Evolutionary conservation across 1,140 invertebrate species (phyloP).

Genomic region (Tetragnatha versicolor): DNA sequence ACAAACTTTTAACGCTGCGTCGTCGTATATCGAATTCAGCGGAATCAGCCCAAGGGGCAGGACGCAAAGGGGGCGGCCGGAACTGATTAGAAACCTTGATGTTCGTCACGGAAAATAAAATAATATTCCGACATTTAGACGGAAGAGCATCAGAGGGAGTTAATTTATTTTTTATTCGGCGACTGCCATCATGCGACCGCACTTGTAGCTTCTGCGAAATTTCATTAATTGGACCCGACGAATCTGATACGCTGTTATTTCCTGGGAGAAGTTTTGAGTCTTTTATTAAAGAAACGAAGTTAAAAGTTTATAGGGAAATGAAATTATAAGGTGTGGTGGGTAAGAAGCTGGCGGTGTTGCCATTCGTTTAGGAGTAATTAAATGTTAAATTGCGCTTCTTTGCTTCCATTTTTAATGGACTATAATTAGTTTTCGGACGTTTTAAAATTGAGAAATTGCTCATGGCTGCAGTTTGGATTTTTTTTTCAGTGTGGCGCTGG

Average conservation of each 20-base stretch:
- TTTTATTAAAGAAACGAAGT: not conserved
- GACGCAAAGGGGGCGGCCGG: not conserved
- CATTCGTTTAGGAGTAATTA: too few species aligned
- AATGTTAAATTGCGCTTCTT: too few species aligned
- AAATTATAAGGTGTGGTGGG: not conserved
- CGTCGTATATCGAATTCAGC: conserved; percentile 43
- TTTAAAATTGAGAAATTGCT: too few species aligned
- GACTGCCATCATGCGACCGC: not conserved
- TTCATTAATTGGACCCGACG: conserved; percentile 17
- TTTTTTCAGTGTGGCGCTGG: too few species aligned
- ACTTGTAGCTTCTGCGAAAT: conserved; percentile 19
- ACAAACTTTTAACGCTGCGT: conserved; percentile 52
- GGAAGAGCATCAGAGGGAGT: not conserved
- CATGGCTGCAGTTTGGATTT: too few species aligned
- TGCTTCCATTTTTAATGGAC: too few species aligned
- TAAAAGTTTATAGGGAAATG: not conserved
- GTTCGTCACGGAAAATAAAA: conserved; percentile 29
- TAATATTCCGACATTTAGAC: conserved; percentile 17
- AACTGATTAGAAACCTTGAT: conserved; percentile 40
- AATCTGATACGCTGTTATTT: conserved; percentile 24
- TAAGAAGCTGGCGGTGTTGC: too few species aligned
- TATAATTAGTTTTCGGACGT: too few species aligned
- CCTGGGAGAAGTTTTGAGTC: not conserved
- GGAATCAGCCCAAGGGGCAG: not conserved
- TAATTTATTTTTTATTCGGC: not conserved